Conservation (phyloP, 2,888 invertebrate genomes). For the Hedychridium roseum region DNA sequence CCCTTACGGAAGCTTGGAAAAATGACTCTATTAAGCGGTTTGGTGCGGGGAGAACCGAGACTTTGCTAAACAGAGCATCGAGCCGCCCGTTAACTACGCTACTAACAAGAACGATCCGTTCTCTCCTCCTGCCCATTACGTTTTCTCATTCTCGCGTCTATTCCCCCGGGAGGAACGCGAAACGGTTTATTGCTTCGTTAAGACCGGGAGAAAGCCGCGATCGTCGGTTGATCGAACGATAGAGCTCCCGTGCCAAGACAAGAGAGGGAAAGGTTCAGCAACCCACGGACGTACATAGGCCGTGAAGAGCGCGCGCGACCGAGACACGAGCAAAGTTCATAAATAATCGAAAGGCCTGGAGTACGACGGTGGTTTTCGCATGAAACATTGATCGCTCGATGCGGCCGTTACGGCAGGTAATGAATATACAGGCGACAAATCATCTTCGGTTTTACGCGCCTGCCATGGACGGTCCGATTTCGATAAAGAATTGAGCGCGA, state of each 20-base stretch:
- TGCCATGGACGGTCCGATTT: conserved; percentile 3
- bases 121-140: conserved; percentile 4
- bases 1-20: conserved; percentile 48
- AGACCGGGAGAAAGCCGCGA: background rate
- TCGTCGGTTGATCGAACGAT: conserved; percentile 1
- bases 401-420: conserved; percentile 43
- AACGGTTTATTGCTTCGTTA: background rate
- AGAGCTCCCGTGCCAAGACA: too few relatives aligned
- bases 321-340: conserved; percentile 60
- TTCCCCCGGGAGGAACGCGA: conserved; percentile 13
- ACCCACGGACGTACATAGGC: conserved; percentile 36
- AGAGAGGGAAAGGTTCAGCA: conserved; percentile 45
- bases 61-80: conserved; percentile 48
- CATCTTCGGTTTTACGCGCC: conserved; percentile 23
- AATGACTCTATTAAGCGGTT: conserved; percentile 61
- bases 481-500: background rate
- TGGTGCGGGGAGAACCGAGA: conserved; percentile 34
- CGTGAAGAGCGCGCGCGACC: conserved; percentile 39
- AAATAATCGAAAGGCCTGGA: conserved; percentile 62
- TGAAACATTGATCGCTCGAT: conserved; percentile 61
- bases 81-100: conserved; percentile 57
- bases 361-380: conserved; percentile 58
- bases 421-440: conserved; percentile 41
- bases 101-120: conserved; percentile 59
- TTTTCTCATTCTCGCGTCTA: conserved; percentile 4